A percentile compares a stretch with the other conserved stretches of the same genome.
These are phyloP conservation scores for Pseudochaenichthys georgianus DNA, from an alignment of 2,797 vertebrate genomes.

Conservation along the genomic window DNA sequence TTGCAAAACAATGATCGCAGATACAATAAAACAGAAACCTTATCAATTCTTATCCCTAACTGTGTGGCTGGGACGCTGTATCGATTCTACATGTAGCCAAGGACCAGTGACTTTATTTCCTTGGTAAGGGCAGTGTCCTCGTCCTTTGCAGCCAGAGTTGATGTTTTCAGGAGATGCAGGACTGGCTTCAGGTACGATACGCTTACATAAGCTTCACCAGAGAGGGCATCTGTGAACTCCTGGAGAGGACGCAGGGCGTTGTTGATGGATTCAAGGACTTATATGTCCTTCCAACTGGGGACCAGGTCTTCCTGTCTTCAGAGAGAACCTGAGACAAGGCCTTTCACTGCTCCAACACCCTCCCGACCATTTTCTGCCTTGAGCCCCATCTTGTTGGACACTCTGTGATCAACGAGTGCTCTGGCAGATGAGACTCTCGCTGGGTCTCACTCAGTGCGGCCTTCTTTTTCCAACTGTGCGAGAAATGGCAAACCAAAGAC, in stretches of 20 bases:
- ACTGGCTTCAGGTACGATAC: background rate
- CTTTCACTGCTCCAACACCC: conserved; percentile 28
- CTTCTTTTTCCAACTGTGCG: conserved; percentile 28
- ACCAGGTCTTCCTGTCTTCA: conserved; percentile 32
- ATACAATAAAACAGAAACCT: too few species aligned
- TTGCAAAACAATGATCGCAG: too few species aligned
- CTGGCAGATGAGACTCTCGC: conserved; percentile 7
- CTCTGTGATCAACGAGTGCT: conserved; percentile 24
- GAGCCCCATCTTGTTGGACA: conserved; percentile 32
- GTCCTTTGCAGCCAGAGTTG: background rate
- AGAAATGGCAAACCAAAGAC: conserved; percentile 15
- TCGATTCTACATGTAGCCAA: conserved; percentile 37
- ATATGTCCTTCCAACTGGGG: conserved; percentile 14
- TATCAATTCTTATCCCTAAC: too few species aligned
- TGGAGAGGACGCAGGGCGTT: conserved; percentile 12
- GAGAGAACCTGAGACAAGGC: conserved; percentile 37
- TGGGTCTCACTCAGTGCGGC: conserved; percentile 23
- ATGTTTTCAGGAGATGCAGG: background rate
- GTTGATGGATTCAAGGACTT: conserved; percentile 25
- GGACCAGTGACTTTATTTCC: conserved; percentile 29
- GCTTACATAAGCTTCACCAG: background rate
- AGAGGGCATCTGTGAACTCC: conserved; percentile 41
- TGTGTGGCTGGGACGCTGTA: conserved; percentile 19
- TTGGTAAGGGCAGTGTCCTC: conserved; percentile 19
- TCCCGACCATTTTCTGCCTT: conserved; percentile 21